Evolutionary conservation across 2,113 vertebrate genomes (phyloP).

Genomic region (Scopus umbretta): DNA sequence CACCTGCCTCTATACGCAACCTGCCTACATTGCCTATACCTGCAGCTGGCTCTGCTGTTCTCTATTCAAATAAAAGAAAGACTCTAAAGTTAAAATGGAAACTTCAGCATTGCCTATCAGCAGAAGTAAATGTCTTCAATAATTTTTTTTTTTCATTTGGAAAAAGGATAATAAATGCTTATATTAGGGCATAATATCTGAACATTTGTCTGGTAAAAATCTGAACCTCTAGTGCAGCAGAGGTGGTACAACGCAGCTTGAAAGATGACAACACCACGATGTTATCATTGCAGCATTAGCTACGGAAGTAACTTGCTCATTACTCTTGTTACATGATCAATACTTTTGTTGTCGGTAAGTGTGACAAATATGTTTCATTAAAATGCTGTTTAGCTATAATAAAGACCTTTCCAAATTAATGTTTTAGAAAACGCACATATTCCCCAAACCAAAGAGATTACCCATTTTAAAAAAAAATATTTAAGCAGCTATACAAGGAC

Average conservation of each 20-base stretch:
- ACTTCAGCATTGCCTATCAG: neutral
- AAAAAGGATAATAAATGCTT: neutral
- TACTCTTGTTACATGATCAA: slow-evolving; percentile 10
- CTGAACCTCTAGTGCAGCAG: neutral
- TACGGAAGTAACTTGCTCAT: slow-evolving; percentile 3
- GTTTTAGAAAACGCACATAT: neutral
- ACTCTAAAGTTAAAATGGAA: neutral
- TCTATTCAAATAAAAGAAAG: neutral
- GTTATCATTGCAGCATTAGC: neutral
- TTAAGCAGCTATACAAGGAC: neutral
- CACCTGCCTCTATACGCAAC: neutral
- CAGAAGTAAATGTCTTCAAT: neutral
- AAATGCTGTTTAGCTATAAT: slow-evolving; percentile 40
- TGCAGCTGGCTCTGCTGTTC: neutral
- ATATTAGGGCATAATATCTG: neutral
- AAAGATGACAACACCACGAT: neutral
- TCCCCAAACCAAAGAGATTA: neutral
- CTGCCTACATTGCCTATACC: neutral
- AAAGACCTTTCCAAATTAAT: slow-evolving; percentile 42
- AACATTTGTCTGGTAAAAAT: neutral
- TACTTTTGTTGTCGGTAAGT: slow-evolving; percentile 17
- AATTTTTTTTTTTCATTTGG: neutral
- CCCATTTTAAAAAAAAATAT: neutral
- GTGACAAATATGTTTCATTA: slow-evolving; percentile 40
- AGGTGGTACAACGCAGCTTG: neutral